Conservation (phyloP, 2,888 invertebrate genomes). For the Acanthococcus lagerstroemiae region DNA sequence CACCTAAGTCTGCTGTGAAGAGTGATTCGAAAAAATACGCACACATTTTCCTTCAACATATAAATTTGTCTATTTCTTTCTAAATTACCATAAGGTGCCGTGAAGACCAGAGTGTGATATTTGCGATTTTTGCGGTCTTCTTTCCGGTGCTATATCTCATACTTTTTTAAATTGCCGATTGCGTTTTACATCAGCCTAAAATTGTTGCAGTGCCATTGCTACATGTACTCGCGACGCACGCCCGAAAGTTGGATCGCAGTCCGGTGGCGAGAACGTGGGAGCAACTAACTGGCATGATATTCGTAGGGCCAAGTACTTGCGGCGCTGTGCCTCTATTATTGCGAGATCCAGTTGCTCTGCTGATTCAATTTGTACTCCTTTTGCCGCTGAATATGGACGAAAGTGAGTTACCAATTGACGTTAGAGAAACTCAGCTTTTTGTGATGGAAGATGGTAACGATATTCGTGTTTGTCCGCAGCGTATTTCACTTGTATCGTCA, state of each 20-base stretch:
- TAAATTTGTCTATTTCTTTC: too few relatives aligned
- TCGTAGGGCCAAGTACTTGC: constrained; percentile 38
- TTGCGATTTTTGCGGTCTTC: background rate
- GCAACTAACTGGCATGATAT: constrained; percentile 45
- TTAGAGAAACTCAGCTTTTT: too few relatives aligned
- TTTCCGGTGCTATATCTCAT: too few relatives aligned
- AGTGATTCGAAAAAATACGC: too few relatives aligned
- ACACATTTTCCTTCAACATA: too few relatives aligned
- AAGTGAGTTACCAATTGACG: constrained; percentile 59
- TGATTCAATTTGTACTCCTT: constrained; percentile 76
- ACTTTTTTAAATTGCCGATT: too few relatives aligned
- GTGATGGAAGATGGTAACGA: background rate
- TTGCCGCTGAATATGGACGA: constrained; percentile 76
- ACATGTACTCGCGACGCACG: constrained; percentile 78
- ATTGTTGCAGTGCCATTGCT: constrained; percentile 66
- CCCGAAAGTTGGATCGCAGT: constrained; percentile 59
- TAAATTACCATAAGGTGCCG: too few relatives aligned
- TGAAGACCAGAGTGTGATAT: too few relatives aligned
- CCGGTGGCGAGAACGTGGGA: constrained; percentile 50
- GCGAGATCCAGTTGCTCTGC: constrained; percentile 72
- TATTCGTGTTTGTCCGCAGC: background rate
- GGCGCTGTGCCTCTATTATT: constrained; percentile 66
- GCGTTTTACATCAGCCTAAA: too few relatives aligned
- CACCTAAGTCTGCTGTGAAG: too few relatives aligned
- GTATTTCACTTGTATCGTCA: constrained; percentile 78